A percentile compares a stretch with the other conserved stretches of the same genome.
phyloP scores from a whole-genome alignment of 2,888 invertebrate species.

The Atethmia centrago region DNA sequence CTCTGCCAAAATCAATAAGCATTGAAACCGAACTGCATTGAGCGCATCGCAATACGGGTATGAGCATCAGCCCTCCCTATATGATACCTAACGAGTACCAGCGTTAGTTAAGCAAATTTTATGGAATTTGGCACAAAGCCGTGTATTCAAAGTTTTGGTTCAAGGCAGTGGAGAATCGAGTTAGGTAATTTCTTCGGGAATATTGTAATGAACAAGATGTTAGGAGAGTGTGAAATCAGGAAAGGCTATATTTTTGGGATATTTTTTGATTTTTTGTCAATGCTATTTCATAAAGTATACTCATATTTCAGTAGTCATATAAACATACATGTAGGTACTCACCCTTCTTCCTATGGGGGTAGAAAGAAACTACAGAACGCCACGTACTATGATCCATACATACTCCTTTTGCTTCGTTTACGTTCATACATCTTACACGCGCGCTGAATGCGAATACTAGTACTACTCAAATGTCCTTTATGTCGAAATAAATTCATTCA shows the following conservation, averaged over 20 bases:
- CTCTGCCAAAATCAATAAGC: constrained; percentile 65
- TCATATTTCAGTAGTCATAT: neutral
- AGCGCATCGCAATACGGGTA: constrained; percentile 45
- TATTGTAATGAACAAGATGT: constrained; percentile 34
- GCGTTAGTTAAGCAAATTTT: constrained; percentile 71
- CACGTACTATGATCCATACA: too few species aligned
- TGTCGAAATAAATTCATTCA: neutral
- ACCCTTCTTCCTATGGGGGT: too few species aligned
- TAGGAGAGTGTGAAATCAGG: neutral
- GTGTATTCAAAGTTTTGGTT: constrained; percentile 49
- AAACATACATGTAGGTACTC: too few species aligned
- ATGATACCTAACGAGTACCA: constrained; percentile 67
- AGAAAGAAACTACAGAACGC: too few species aligned
- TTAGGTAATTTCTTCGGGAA: constrained; percentile 33
- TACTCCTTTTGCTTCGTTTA: too few species aligned
- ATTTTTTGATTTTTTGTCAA: neutral
- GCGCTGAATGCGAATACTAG: too few species aligned
- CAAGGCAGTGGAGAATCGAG: constrained; percentile 44
- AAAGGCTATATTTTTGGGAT: neutral
- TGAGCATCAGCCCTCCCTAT: constrained; percentile 57
- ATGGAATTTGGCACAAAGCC: constrained; percentile 67
- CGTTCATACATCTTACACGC: too few species aligned
- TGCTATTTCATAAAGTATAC: neutral
- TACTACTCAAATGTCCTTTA: too few species aligned
- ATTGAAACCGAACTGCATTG: constrained; percentile 45